A percentile compares a stretch with the other conserved stretches of the same genome.
phyloP scores from a whole-genome alignment of 2,888 invertebrate genomes.

The Drosophila sordidula region DNA sequence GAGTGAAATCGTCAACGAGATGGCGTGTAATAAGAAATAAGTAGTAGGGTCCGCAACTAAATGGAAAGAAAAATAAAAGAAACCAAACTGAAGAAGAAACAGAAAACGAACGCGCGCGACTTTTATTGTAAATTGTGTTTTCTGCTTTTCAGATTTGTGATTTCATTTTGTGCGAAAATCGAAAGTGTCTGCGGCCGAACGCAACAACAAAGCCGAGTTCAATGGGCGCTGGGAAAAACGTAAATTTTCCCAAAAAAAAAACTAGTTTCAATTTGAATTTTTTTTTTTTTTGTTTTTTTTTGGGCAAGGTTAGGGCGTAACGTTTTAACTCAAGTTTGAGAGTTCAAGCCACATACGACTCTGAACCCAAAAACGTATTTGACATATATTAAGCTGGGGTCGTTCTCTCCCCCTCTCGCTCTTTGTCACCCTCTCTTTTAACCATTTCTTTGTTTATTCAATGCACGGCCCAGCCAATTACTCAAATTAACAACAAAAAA shows the following conservation, averaged over 20 bases:
- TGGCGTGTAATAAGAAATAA: slow-evolving; percentile 62
- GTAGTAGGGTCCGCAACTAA: slow-evolving; percentile 48
- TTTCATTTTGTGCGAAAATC: slow-evolving; percentile 73
- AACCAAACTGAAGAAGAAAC: neutral
- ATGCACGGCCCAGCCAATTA: slow-evolving; percentile 39
- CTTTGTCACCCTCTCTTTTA: slow-evolving; percentile 5
- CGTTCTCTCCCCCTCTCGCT: neutral
- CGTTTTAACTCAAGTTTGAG: neutral
- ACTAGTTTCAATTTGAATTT: slow-evolving; percentile 46
- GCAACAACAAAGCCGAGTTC: slow-evolving; percentile 30
- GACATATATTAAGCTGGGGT: slow-evolving; percentile 6
- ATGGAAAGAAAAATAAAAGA: slow-evolving; percentile 5
- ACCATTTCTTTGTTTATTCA: slow-evolving; percentile 45
- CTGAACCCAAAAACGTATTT: slow-evolving; percentile 19
- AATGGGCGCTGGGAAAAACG: slow-evolving; percentile 33
- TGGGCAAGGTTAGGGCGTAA: slow-evolving; percentile 43
- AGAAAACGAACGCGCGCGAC: slow-evolving; percentile 1
- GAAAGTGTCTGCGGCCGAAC: slow-evolving; percentile 58
- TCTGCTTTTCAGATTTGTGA: slow-evolving; percentile 46
- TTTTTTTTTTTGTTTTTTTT: neutral
- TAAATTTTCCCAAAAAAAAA: slow-evolving; percentile 45
- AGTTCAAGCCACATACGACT: slow-evolving; percentile 6
- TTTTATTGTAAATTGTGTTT: slow-evolving; percentile 35
- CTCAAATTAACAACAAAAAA: slow-evolving; percentile 14
- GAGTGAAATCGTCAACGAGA: slow-evolving; percentile 70